Evolutionary conservation across 2,797 vertebrate genomes (phyloP).

Genomic region (Oryzias sinensis): DNA sequence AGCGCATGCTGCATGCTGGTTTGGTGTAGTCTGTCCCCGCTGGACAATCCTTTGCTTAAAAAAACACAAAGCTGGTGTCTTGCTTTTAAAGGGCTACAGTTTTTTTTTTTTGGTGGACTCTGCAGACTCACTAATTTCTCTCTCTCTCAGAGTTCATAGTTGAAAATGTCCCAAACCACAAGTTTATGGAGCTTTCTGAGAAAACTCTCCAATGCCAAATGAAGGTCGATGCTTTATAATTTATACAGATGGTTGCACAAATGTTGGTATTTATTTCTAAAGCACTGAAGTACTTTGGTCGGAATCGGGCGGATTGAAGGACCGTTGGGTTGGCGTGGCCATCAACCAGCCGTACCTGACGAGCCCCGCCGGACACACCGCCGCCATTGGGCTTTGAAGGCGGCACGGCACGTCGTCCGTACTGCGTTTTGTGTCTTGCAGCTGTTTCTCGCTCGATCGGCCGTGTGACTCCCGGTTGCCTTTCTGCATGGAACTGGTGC

Average conservation of each 20-base stretch:
- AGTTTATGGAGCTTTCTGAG: slow-evolving; percentile 14
- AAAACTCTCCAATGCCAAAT: slow-evolving; percentile 40
- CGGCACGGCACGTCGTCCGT: too few species aligned
- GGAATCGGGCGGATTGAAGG: too few species aligned
- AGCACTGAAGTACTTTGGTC: too few species aligned
- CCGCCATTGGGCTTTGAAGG: too few species aligned
- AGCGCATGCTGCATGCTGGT: slow-evolving; percentile 59
- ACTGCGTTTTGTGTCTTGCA: slow-evolving; percentile 1
- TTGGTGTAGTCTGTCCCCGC: slow-evolving; percentile 62
- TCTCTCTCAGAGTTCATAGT: slow-evolving; percentile 31
- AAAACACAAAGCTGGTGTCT: slow-evolving; percentile 49
- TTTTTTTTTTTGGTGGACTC: slow-evolving; percentile 15
- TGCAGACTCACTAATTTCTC: slow-evolving; percentile 12
- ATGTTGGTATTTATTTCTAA: too few species aligned
- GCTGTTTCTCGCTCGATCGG: slow-evolving; percentile 28
- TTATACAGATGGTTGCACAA: too few species aligned
- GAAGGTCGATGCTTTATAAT: slow-evolving; percentile 9
- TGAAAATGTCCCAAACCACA: slow-evolving; percentile 25
- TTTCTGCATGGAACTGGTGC: slow-evolving; percentile 65
- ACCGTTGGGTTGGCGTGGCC: too few species aligned
- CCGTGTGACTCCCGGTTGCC: slow-evolving; percentile 31
- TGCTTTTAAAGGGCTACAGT: slow-evolving; percentile 63
- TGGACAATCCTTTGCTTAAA: slow-evolving; percentile 70
- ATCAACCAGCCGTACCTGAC: too few species aligned
- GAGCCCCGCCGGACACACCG: too few species aligned